Evolutionary conservation across 2,113 vertebrate species (phyloP).

Genomic region (Peromyscus leucopus): DNA sequence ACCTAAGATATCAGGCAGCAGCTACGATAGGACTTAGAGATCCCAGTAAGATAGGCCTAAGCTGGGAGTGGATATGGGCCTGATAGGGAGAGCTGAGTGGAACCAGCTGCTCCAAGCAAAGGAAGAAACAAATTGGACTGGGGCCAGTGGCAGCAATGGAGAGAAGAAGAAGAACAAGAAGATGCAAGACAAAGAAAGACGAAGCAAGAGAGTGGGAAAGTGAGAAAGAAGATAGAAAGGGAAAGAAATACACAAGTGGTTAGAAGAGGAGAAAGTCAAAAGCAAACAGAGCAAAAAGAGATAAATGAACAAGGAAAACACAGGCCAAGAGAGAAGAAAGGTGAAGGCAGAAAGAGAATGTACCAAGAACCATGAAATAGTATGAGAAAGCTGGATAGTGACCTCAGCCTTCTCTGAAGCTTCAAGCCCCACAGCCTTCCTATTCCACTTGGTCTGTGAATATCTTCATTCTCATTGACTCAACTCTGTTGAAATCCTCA

Average conservation of each 20-base stretch:
- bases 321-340: not conserved
- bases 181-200: not conserved
- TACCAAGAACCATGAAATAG: no score
- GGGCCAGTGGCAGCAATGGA: not conserved
- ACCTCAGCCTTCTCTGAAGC: accelerated
- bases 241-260: not conserved
- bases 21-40: not conserved
- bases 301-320: not conserved
- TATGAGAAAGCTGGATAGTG: not conserved
- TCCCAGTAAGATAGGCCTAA: not conserved
- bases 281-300: not conserved
- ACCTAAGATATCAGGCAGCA: not conserved
- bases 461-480: not conserved
- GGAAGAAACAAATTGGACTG: not conserved
- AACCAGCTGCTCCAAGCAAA: not conserved
- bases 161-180: no score
- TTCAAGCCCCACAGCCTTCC: no score
- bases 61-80: no score
- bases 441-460: not conserved
- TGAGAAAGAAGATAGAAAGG: not conserved
- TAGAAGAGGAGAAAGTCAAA: not conserved
- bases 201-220: accelerated
- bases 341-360: not conserved
- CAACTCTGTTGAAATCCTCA: not conserved
- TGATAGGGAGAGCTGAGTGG: accelerated